phyloP scores from a whole-genome alignment of 1,140 invertebrate genomes.

The Nylanderia fulva region DNA sequence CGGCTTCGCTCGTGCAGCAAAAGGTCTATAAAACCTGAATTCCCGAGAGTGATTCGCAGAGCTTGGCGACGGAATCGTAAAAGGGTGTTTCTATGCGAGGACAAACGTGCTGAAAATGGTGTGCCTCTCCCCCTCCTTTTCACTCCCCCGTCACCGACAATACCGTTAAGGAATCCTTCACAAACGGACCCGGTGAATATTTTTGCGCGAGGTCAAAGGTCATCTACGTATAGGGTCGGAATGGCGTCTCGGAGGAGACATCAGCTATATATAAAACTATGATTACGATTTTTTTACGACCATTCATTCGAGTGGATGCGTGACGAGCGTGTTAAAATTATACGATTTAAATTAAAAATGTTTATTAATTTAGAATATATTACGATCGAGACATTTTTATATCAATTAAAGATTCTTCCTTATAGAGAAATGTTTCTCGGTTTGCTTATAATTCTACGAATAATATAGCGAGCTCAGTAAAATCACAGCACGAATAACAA shows the following conservation, averaged over 20 bases:
- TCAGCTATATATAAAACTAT: conserved; percentile 37
- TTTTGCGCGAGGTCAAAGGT: conserved; percentile 57
- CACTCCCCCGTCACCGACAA: conserved; percentile 33
- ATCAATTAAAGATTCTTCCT: background rate
- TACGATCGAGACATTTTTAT: background rate
- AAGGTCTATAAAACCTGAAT: conserved; percentile 73
- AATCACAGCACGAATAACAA: background rate
- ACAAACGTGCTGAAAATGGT: conserved; percentile 72
- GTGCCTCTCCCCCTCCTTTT: background rate
- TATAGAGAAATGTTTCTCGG: background rate
- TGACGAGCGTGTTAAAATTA: conserved; percentile 13
- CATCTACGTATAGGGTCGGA: background rate
- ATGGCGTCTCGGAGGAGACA: conserved; percentile 9
- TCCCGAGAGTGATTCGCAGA: conserved; percentile 70
- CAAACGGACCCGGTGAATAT: conserved; percentile 62
- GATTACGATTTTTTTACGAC: conserved; percentile 37
- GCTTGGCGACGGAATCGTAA: conserved; percentile 69
- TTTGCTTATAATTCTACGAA: conserved; percentile 26
- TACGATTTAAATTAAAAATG: background rate
- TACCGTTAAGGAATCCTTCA: conserved; percentile 39
- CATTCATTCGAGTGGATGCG: background rate
- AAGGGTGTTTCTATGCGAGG: conserved; percentile 70
- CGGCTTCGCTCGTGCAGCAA: conserved; percentile 62
- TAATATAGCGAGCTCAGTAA: conserved; percentile 9
- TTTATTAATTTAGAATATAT: background rate